Evolutionary conservation across 2,113 vertebrate species (phyloP).

Genomic region (rat (Rattus norvegicus)): DNA sequence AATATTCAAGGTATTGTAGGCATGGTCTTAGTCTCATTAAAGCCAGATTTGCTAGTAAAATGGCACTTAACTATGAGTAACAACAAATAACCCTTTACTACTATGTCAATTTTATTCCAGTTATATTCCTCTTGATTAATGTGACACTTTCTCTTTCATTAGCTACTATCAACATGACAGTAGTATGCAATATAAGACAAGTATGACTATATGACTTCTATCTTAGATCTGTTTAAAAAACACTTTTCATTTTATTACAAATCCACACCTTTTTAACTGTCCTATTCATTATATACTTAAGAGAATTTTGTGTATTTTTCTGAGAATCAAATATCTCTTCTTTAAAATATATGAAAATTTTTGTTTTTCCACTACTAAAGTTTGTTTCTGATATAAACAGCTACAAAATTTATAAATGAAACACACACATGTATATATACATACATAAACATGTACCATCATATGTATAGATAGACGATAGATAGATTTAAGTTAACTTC

Average conservation of each 20-base stretch:
- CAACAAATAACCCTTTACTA: background rate
- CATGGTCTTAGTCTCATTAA: rapidly evolving
- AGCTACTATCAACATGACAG: background rate
- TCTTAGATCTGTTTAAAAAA: background rate
- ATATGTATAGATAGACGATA: too few relatives aligned
- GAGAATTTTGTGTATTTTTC: background rate
- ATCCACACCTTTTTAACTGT: background rate
- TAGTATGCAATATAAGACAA: background rate
- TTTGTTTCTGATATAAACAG: background rate
- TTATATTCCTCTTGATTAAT: background rate
- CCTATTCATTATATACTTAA: background rate
- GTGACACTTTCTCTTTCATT: background rate
- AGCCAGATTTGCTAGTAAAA: background rate
- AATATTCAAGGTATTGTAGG: background rate
- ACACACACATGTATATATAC: too few relatives aligned
- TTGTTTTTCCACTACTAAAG: background rate
- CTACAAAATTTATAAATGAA: background rate
- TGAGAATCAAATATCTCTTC: background rate
- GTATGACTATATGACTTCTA: background rate
- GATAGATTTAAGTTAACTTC: background rate
- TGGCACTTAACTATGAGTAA: background rate
- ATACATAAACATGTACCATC: too few relatives aligned
- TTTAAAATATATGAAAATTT: background rate
- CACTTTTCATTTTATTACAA: background rate
- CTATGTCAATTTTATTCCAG: slow-evolving; percentile 6